Percentiles rank a stretch among this genome's conserved stretches.
phyloP scores from a whole-genome alignment of 2,888 invertebrate species.

The Trichogramma dendrolimi region DNA sequence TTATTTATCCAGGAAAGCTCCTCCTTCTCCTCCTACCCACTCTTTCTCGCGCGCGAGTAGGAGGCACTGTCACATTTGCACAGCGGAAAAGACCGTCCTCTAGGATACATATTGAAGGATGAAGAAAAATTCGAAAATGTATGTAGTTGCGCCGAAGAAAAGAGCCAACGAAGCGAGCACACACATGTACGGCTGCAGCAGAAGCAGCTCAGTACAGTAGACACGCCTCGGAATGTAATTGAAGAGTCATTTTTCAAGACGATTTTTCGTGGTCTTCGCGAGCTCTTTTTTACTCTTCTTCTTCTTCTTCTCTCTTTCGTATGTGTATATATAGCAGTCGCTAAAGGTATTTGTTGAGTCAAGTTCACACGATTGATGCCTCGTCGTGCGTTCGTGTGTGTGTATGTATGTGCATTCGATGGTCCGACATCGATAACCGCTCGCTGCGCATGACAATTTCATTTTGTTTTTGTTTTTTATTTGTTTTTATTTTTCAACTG shows the following conservation, averaged over 20 bases:
- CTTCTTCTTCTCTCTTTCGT: too few relatives aligned
- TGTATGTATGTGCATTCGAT: constrained; percentile 9
- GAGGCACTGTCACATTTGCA: too few relatives aligned
- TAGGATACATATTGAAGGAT: constrained; percentile 15
- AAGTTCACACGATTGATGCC: constrained; percentile 18
- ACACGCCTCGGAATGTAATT: constrained; percentile 18
- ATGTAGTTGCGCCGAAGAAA: constrained; percentile 5
- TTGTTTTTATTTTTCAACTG: background rate
- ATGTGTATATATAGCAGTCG: background rate
- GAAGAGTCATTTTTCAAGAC: constrained; percentile 27
- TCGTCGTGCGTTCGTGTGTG: background rate
- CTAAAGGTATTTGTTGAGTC: constrained; percentile 12
- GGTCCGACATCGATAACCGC: constrained; percentile 8
- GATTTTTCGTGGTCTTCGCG: background rate
- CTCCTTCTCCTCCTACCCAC: background rate
- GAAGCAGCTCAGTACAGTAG: background rate
- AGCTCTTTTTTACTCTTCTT: constrained; percentile 2
- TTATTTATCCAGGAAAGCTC: constrained; percentile 42
- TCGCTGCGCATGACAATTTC: background rate
- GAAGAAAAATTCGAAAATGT: constrained; percentile 19
- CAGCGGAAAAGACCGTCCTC: constrained; percentile 7
- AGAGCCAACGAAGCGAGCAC: background rate
- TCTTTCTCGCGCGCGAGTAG: too few relatives aligned
- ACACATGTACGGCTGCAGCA: background rate
- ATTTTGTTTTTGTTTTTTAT: background rate